These are phyloP conservation scores for Listrodromus nycthemerus DNA, from an alignment of 2,888 invertebrate genomes.

Conservation along the genomic window DNA sequence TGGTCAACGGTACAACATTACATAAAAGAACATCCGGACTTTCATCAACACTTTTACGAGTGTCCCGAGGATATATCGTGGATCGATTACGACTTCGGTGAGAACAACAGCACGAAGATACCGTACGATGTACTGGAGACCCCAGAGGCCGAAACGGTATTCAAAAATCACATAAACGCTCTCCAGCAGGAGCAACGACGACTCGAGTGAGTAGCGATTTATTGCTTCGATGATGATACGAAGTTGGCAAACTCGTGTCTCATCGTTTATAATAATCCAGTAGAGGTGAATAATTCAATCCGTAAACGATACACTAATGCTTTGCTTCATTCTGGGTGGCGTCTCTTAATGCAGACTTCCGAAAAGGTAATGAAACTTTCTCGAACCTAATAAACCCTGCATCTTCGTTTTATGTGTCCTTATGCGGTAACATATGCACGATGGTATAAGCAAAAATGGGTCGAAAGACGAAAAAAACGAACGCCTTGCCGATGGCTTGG, in stretches of 20 bases:
- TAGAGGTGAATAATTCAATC: slow-evolving; percentile 12
- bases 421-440: slow-evolving; percentile 29
- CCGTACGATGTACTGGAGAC: slow-evolving; percentile 97
- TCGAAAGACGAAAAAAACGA: neutral
- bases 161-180: slow-evolving; percentile 95
- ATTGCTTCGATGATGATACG: neutral
- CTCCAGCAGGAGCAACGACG: slow-evolving; percentile 96
- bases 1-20: slow-evolving; percentile 95
- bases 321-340: slow-evolving; percentile 84
- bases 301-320: slow-evolving; percentile 77
- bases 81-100: slow-evolving; percentile 90
- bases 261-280: neutral
- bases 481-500: neutral
- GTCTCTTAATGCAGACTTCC: slow-evolving; percentile 86
- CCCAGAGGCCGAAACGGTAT: slow-evolving; percentile 96
- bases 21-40: slow-evolving; percentile 96
- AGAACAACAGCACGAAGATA: slow-evolving; percentile 91
- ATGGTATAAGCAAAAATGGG: neutral
- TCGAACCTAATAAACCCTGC: slow-evolving; percentile 19
- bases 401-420: neutral
- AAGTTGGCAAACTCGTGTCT: neutral
- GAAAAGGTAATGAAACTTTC: slow-evolving; percentile 85
- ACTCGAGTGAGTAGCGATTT: slow-evolving; percentile 90
- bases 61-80: slow-evolving; percentile 91
- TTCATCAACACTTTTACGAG: slow-evolving; percentile 96